Percentiles rank a stretch among this genome's conserved stretches.
These are phyloP conservation scores for Betta splendens DNA, from an alignment of 2,797 vertebrate species.

Conservation along the genomic window DNA sequence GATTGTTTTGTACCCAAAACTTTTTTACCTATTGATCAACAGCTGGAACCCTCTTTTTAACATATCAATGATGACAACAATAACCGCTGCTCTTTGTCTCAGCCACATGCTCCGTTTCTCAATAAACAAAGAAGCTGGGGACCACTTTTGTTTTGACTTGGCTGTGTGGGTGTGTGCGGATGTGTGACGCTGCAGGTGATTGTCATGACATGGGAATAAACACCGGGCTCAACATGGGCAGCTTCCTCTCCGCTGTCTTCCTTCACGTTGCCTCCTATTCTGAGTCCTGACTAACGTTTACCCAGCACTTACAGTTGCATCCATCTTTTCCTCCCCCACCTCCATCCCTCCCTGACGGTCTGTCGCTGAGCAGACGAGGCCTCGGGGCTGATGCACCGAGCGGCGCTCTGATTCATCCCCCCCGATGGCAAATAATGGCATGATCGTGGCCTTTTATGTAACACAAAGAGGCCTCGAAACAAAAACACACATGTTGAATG, in stretches of 20 bases:
- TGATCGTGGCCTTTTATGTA: constrained; percentile 60
- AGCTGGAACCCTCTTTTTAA: constrained; percentile 10
- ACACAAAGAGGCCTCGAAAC: constrained; percentile 41
- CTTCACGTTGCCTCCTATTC: not conserved
- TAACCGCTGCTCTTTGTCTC: constrained; percentile 22
- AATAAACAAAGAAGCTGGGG: constrained; percentile 67
- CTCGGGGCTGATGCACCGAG: constrained; percentile 25
- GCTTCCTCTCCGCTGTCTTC: not conserved
- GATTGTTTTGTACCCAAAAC: constrained; percentile 3
- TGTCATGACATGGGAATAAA: constrained; percentile 4
- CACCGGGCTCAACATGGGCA: not conserved
- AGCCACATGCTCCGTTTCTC: constrained; percentile 13
- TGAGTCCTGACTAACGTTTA: constrained; percentile 15
- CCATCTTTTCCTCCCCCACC: constrained; percentile 5
- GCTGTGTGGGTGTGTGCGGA: constrained; percentile 4
- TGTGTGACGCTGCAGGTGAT: constrained; percentile 39
- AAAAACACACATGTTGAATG: constrained; percentile 27
- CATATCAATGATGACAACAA: not conserved
- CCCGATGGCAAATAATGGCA: constrained; percentile 40
- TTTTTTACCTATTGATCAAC: not conserved
- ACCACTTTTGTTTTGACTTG: constrained; percentile 15
- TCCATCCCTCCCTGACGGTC: not conserved
- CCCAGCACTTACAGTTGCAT: constrained; percentile 6
- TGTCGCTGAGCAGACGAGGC: constrained; percentile 27
- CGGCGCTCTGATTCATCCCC: constrained; percentile 65